Conservation (phyloP, 1,140 invertebrate genomes). For the Coenobita brevimanus region DNA sequence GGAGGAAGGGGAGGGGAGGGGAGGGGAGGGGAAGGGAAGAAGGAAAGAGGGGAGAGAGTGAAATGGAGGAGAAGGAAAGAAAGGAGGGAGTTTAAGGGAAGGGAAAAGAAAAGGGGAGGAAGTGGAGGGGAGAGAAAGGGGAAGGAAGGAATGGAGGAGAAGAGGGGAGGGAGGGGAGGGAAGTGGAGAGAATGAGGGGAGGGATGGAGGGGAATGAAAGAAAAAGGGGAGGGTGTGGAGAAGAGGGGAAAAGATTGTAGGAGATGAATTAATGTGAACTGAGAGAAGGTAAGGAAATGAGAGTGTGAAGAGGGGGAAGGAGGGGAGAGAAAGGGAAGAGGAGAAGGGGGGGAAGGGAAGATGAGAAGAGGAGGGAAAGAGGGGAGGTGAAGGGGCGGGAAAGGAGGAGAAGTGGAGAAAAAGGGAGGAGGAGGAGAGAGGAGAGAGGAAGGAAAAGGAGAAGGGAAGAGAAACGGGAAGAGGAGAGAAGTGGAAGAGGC, state of each 20-base stretch:
- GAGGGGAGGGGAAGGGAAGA: no score
- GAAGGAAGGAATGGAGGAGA: not conserved
- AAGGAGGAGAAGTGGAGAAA: not conserved
- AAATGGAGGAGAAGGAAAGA: no score
- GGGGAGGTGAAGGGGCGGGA: no score
- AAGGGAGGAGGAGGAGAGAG: not conserved
- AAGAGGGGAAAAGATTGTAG: not conserved
- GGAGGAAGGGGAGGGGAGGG: not conserved
- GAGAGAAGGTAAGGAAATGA: not conserved
- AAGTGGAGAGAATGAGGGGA: not conserved
- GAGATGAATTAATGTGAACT: not conserved
- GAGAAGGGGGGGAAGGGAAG: not conserved
- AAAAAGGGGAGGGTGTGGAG: no score
- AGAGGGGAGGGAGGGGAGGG: not conserved
- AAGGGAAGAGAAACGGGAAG: not conserved
- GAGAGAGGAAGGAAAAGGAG: no score
- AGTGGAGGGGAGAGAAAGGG: no score
- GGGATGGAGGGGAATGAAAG: no score
- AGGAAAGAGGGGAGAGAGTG: no score
- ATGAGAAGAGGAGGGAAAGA: no score
- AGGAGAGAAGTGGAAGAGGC: not conserved
- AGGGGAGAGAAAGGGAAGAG: not conserved
- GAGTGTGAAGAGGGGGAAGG: not conserved
- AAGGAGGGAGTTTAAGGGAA: no score
- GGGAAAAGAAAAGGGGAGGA: no score